Conservation (phyloP, 2,888 invertebrate genomes). For the Andrena camellia region DNA sequence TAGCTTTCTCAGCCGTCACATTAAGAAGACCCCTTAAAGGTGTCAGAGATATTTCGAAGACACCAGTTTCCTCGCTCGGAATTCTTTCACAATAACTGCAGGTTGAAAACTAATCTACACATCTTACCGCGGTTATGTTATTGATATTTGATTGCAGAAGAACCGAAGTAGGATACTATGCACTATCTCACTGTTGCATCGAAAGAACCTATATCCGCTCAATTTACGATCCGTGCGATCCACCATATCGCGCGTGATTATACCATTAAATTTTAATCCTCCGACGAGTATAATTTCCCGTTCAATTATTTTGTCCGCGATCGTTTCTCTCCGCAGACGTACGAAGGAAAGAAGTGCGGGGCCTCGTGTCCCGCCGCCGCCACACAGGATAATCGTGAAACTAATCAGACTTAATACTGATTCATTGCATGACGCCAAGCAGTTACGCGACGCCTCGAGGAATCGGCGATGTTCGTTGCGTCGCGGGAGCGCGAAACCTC, state of each 20-base stretch:
- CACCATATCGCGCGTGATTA: not conserved
- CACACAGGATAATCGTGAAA: conserved; percentile 4
- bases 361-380: not conserved
- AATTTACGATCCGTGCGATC: not conserved
- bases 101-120: too few relatives aligned
- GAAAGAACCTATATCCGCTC: not conserved
- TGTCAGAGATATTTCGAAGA: too few relatives aligned
- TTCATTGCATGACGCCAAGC: conserved; percentile 19
- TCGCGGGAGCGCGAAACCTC: too few relatives aligned
- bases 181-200: not conserved
- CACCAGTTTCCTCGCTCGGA: too few relatives aligned
- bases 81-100: too few relatives aligned
- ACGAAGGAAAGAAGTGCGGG: not conserved
- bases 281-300: not conserved
- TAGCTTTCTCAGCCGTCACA: too few relatives aligned
- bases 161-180: too few relatives aligned
- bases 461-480: not conserved
- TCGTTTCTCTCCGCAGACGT: not conserved
- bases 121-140: too few relatives aligned
- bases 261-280: not conserved
- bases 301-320: too few relatives aligned
- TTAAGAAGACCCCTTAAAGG: too few relatives aligned
- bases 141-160: too few relatives aligned
- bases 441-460: conserved; percentile 18
- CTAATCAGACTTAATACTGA: conserved; percentile 22